A percentile compares a stretch with the other conserved stretches of the same genome.
phyloP scores from a whole-genome alignment of 2,797 vertebrate genomes.

The Ceryle rudis region DNA sequence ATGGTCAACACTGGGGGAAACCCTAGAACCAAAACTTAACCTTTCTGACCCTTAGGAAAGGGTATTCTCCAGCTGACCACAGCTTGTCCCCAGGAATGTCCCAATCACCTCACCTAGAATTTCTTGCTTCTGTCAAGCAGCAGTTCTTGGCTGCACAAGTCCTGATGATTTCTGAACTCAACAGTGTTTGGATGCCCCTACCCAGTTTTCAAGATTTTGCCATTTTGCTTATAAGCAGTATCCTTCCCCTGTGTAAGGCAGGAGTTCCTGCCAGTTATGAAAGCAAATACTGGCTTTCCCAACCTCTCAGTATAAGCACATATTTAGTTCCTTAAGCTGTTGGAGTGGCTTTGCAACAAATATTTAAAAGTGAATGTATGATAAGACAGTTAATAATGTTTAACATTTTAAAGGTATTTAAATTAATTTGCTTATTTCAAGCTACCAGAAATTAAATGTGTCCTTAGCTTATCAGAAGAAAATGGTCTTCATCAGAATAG shows the following conservation, averaged over 20 bases:
- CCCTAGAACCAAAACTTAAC: background rate
- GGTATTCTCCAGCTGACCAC: background rate
- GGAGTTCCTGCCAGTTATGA: background rate
- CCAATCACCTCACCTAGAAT: background rate
- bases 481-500: background rate
- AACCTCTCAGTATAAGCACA: background rate
- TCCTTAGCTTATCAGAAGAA: conserved; percentile 3
- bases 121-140: background rate
- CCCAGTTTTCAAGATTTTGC: background rate
- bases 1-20: rapidly evolving
- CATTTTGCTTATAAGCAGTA: background rate
- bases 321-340: background rate
- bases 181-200: background rate
- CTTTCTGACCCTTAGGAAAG: background rate
- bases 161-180: background rate
- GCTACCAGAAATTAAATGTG: background rate
- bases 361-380: background rate
- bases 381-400: background rate
- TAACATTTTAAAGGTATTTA: background rate
- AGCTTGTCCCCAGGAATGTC: background rate
- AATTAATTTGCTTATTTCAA: background rate
- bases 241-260: background rate
- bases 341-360: background rate
- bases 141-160: background rate
- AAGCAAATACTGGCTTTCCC: background rate